phyloP scores from a whole-genome alignment of 1,140 invertebrate species.

The Ostrea denselamellosa region DNA sequence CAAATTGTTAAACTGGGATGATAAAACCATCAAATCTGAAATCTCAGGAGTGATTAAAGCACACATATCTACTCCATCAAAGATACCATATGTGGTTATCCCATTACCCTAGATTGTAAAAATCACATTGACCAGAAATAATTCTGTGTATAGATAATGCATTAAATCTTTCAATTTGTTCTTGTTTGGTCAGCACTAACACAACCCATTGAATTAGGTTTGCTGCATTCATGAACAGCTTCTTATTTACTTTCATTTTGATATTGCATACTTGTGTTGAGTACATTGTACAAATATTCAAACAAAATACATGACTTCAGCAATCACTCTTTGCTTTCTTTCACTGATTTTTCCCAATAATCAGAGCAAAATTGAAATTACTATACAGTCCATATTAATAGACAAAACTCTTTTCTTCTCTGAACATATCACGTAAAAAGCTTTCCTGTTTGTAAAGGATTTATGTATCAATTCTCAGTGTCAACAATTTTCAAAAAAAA shows the following conservation, averaged over 20 bases:
- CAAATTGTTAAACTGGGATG: too few species aligned
- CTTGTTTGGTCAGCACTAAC: not conserved
- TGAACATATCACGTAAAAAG: too few species aligned
- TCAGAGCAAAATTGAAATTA: too few species aligned
- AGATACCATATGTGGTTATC: not conserved
- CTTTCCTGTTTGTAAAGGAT: too few species aligned
- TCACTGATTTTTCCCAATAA: too few species aligned
- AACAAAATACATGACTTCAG: slow-evolving; percentile 5
- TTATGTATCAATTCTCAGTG: too few species aligned
- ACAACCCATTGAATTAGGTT: not conserved
- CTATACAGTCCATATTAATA: too few species aligned
- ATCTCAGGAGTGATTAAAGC: too few species aligned
- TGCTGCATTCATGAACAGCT: not conserved
- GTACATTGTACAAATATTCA: not conserved
- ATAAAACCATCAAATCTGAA: too few species aligned
- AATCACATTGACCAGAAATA: not conserved
- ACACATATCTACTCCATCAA: too few species aligned
- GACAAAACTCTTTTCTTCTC: too few species aligned
- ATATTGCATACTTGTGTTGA: not conserved
- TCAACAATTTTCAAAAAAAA: too few species aligned
- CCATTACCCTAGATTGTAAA: not conserved
- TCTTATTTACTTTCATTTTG: not conserved
- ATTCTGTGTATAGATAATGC: not conserved
- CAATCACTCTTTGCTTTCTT: slow-evolving; percentile 8
- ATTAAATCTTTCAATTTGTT: not conserved